Evolutionary conservation across 2,113 vertebrate species (phyloP), one percentile per base, ranked within the genome.

Genomic region (Dissostichus mawsoni): DNA sequence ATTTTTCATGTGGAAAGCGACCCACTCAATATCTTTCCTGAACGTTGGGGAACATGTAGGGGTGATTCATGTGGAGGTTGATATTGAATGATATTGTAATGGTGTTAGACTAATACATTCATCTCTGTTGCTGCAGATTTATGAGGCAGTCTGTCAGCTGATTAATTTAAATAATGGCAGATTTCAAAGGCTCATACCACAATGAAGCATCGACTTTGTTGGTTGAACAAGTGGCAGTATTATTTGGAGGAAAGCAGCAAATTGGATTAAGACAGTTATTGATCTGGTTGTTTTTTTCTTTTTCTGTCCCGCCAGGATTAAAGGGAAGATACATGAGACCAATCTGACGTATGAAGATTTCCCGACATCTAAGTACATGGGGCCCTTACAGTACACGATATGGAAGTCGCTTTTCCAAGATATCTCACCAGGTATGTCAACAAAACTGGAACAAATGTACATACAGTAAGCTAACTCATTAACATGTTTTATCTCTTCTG

Each of bases 371-470:
- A 99, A 99, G 85, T 99, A 99, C 93, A 99, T 97, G 89, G 98
- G 98, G 0, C 98, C 98, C 0, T 93, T 99, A 86, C 98, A 99
- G 92, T 99, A 97, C 90, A 98, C 97, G 12, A 99, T 99, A 92
- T 99, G 98, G 98, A 99, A 99, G 88, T 97, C 97, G 2, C 96
- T 99, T 20, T 99, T 97, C 91, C 98, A 98, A 92, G 98, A 99
- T 81, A 96, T 99, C 86, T 96, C 97, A 56, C 98, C 98, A 63
- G 98, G 98, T 99, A 96, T 53, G 72, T 45, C 3, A 44, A 33
- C 33, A 29, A 4, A 5, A 53, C 11, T 17, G 29, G 5, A 52
- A 25, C 20, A 48, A 3, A 23, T 59, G n/a, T 4, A 50, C 33
- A 25, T 20, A 23, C 29, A 1, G 41, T 16, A 59, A 50, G 53